Base-by-base conservation (phyloP, 2,113 vertebrate genomes). In the Megaceryle maxima region DNA sequence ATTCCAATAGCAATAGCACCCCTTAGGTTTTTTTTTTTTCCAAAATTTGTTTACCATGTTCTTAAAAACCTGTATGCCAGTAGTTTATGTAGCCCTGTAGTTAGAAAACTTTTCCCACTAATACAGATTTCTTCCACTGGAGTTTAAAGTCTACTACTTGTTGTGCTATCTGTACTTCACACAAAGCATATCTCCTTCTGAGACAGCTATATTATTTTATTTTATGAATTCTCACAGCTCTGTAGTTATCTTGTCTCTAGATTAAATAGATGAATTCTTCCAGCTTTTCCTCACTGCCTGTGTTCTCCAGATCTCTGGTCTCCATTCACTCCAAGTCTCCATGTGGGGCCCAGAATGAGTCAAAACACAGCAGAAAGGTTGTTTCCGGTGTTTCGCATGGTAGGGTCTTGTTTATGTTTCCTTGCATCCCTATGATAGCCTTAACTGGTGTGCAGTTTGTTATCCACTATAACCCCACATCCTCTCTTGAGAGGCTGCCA, bases 111-210 rank as follows among this genome's bases (percentile, higher is more conserved):
- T 77, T 77, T 62, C n/a, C 64, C 24, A 50, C 73, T 41, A 69
- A 57, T 5, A 70, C 2, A 59, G 17, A 80, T 57, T 80, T 74
- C 39, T 24, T 70, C 41, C 18, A 21, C 35, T 5, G 39, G 35
- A 68, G 41, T 60, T 73, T 33, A 46, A 69, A 73, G 35, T 26
- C 18, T 39, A 48, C 14, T 16, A 22, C 9, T 72, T 53, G 26
- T 41, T 50, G 51, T 39, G 43, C 63, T 83, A 19, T 26, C 22
- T 53, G 16, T 48, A 50, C 68, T 68, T 69, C 39, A 68, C 35
- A 48, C 0, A 0, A 22, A 69, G 10, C 67, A 66, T 2, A n/a
- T 5, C 37, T 64, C 43, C 16, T 51, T 60, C 64, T 20, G 3
- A 86, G 28, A 44, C 25, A 83, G 18, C 4, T 18, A 37, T 59